Conservation (phyloP, 2,797 vertebrate genomes). For the Cyclopterus lumpus region DNA sequence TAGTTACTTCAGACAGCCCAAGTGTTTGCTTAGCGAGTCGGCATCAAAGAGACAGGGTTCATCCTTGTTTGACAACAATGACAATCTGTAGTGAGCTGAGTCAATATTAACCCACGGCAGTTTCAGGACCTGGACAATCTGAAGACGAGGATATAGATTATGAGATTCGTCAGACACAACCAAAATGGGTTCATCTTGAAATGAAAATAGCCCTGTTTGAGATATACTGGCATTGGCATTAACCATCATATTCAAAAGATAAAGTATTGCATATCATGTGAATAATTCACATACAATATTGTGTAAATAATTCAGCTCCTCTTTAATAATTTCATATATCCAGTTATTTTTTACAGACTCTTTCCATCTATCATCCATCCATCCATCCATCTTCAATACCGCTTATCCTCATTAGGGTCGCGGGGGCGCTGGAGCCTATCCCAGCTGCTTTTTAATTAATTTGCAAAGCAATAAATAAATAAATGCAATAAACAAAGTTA, state of each 20-base stretch:
- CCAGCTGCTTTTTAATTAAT: too few species aligned
- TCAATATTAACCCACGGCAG: constrained; percentile 81
- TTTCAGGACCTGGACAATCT: constrained; percentile 69
- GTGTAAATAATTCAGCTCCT: too few species aligned
- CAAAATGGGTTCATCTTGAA: background rate
- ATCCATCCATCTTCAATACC: too few species aligned
- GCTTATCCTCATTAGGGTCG: too few species aligned
- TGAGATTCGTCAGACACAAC: constrained; percentile 25
- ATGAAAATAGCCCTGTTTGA: background rate
- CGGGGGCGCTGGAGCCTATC: too few species aligned
- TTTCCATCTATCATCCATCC: too few species aligned
- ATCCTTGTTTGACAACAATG: constrained; percentile 64
- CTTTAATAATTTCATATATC: too few species aligned
- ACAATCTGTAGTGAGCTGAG: constrained; percentile 54
- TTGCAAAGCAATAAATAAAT: too few species aligned
- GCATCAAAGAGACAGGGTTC: constrained; percentile 64
- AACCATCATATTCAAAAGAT: too few species aligned
- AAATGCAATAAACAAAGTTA: too few species aligned
- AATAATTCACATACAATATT: too few species aligned
- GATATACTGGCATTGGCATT: background rate
- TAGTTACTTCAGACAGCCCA: constrained; percentile 54
- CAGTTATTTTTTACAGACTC: too few species aligned
- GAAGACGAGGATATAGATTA: constrained; percentile 49
- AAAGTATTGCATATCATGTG: background rate
- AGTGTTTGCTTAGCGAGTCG: constrained; percentile 75